Evolutionary conservation across 2,888 invertebrate species (phyloP), one percentile per base, ranked within the genome.

Genomic region (Chrysomela aeneicollis): DNA sequence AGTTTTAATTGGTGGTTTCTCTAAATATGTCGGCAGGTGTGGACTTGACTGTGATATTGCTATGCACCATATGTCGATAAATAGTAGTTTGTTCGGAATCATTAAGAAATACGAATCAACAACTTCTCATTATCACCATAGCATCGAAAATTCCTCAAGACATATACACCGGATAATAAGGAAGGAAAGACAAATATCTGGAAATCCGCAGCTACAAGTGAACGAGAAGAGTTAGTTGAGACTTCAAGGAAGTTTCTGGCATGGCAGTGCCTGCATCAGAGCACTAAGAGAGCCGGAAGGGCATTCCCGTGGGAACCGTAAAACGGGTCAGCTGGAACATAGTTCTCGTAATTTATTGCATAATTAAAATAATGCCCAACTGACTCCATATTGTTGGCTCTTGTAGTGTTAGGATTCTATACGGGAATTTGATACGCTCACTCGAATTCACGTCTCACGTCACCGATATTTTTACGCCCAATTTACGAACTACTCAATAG

Each of bases 311-410:
- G 67, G 15, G 67, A 59, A 32, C 61, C 67, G 67, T 67, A 61
- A 67, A 67, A 37, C 67, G 59, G 67, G 67, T 67, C 67, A 61
- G 62, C 64, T 61, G 67, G 64, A 64, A 67, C 67, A 66, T 66
- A 66, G 66, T 66, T 62, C 42, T 51, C 54, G 26, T 63, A 61
- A 67, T 67, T 67, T 67, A 67, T 67, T 64, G 64, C 67, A 61
- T 67, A 64, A 64, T 67, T 67, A 67, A 67, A 67, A 64, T 67
- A 61, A 64, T 61, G 64, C 63, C 54, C 47, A 46, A 57, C 46
- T 26, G 55, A 22, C 9, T 57, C 22, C 46, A 57, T 57, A 46
- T 46, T 57, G 55, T 57, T 57, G 42, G 15, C 4, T 15, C 15
- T 2, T 35, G 32, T 35, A 35, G 32, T 35, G 32, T 10, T 9